Percentiles rank a stretch among this genome's conserved stretches.
These are phyloP conservation scores for Desmodus rotundus DNA, from an alignment of 2,113 vertebrate species.

Conservation along the genomic window DNA sequence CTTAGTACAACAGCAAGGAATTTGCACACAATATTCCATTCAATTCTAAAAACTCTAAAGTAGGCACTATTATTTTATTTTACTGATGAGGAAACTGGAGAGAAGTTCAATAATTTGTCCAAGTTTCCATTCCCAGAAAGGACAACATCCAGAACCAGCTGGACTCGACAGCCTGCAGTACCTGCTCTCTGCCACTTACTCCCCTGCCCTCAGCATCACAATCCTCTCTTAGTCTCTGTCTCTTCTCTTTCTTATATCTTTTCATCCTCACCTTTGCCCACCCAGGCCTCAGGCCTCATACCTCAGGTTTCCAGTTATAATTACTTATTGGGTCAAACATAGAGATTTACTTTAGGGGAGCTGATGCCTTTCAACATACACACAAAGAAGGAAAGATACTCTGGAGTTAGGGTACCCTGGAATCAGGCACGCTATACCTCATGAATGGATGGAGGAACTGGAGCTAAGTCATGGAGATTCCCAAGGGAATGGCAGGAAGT, in stretches of 20 bases:
- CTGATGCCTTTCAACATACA: background rate
- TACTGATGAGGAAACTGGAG: background rate
- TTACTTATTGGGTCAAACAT: background rate
- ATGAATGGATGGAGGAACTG: background rate
- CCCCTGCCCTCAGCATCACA: background rate
- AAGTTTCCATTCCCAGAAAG: background rate
- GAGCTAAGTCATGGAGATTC: background rate
- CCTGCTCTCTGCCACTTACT: background rate
- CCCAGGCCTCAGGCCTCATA: background rate
- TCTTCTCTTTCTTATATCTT: background rate
- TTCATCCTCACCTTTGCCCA: background rate
- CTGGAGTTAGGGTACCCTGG: background rate
- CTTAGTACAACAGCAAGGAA: background rate
- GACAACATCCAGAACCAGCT: background rate
- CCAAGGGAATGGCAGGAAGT: background rate
- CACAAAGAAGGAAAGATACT: background rate
- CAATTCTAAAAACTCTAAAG: background rate
- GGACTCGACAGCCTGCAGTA: accelerated
- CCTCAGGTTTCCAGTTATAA: background rate
- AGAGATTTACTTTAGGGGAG: background rate
- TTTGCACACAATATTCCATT: background rate
- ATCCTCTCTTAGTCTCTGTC: background rate
- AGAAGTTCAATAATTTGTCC: background rate
- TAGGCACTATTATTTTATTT: background rate
- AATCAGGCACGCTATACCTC: background rate